Evolutionary conservation across 2,888 invertebrate species (phyloP).

Genomic region (Himalopsyche japonica): DNA sequence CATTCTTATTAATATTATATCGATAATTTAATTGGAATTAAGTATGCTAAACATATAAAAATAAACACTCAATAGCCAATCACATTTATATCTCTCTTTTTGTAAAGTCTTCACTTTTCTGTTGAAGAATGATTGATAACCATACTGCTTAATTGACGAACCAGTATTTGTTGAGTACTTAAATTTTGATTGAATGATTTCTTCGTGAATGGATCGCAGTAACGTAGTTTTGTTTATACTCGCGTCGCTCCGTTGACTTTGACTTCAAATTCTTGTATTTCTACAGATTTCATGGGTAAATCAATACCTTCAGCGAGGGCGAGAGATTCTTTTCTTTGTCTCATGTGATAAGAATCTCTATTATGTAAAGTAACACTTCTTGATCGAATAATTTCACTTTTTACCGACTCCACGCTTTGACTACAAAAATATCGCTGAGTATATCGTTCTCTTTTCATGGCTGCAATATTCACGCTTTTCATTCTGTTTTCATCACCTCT

Average conservation of each 20-base stretch:
- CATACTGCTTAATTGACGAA: not conserved
- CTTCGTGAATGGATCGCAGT: too few relatives aligned
- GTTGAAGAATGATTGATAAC: not conserved
- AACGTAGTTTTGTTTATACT: slow-evolving; percentile 27
- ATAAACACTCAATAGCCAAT: not conserved
- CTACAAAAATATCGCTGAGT: slow-evolving; percentile 35
- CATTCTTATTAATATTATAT: not conserved
- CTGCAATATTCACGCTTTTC: slow-evolving; percentile 31
- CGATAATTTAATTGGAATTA: not conserved
- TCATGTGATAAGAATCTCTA: slow-evolving; percentile 32
- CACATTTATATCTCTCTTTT: not conserved
- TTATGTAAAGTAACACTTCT: slow-evolving; percentile 37
- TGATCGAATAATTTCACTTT: slow-evolving; percentile 34
- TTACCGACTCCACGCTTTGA: slow-evolving; percentile 36
- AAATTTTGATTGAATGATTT: not conserved
- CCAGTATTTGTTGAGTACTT: not conserved
- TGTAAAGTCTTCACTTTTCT: not conserved
- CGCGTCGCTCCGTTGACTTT: slow-evolving; percentile 37
- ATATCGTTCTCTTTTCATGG: slow-evolving; percentile 34
- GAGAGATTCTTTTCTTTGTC: slow-evolving; percentile 37
- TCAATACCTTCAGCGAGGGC: slow-evolving; percentile 36
- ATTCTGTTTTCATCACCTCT: slow-evolving; percentile 35
- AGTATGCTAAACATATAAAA: not conserved
- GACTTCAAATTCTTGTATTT: slow-evolving; percentile 21
- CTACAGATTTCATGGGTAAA: slow-evolving; percentile 30